phyloP scores from a whole-genome alignment of 2,797 vertebrate genomes.

The Forpus xanthops region DNA sequence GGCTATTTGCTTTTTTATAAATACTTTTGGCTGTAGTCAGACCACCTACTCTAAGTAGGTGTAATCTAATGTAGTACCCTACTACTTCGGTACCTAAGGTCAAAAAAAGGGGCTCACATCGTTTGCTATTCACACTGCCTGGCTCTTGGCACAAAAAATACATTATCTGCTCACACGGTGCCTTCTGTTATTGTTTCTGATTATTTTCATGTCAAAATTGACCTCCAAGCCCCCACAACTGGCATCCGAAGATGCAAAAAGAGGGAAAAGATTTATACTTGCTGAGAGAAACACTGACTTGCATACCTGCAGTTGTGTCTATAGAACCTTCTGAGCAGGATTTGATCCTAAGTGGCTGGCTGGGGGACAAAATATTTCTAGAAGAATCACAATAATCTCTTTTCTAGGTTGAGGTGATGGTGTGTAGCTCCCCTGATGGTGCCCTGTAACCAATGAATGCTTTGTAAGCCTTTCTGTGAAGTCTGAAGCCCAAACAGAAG shows the following conservation, averaged over 20 bases:
- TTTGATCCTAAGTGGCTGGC: not conserved
- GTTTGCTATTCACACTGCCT: not conserved
- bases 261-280: not conserved
- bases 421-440: not conserved
- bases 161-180: not conserved
- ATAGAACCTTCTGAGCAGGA: not conserved
- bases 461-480: not conserved
- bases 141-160: not conserved
- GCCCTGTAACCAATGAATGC: not conserved
- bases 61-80: not conserved
- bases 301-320: not conserved
- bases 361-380: not conserved
- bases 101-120: not conserved
- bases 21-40: not conserved
- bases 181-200: not conserved
- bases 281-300: not conserved
- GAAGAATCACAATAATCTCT: not conserved
- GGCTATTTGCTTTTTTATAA: not conserved
- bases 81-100: not conserved
- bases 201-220: not conserved
- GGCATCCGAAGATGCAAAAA: not conserved
- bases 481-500: not conserved
- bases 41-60: not conserved
- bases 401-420: not conserved
- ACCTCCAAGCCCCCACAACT: not conserved